Percentiles rank a stretch among this genome's conserved stretches.
Evolutionary conservation across 2,888 invertebrate species (phyloP).

Genomic region (Hemicrepidius hirtus): DNA sequence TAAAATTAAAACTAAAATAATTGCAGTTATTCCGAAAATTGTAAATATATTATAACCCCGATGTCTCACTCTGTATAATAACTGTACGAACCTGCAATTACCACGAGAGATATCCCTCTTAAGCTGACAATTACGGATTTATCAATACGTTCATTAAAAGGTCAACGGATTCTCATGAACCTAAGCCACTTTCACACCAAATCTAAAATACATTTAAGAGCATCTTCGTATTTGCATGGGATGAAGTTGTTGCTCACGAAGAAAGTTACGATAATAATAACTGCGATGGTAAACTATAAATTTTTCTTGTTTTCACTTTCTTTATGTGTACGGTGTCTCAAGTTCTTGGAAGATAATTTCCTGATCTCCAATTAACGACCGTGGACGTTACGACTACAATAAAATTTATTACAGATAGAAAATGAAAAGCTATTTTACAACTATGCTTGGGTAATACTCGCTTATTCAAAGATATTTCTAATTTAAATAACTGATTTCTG

Average conservation of each 20-base stretch:
- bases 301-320: slow-evolving; percentile 25
- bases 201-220: slow-evolving; percentile 40
- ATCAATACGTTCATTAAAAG: slow-evolving; percentile 45
- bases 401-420: neutral
- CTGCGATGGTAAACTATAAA: neutral
- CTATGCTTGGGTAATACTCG: slow-evolving; percentile 3
- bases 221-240: slow-evolving; percentile 36
- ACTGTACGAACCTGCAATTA: neutral
- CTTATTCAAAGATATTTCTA: slow-evolving; percentile 5
- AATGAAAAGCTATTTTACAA: slow-evolving; percentile 13
- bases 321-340: slow-evolving; percentile 1
- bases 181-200: slow-evolving; percentile 49
- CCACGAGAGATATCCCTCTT: neutral
- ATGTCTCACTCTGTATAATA: neutral
- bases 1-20: too few species aligned
- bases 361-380: slow-evolving; percentile 32
- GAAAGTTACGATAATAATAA: slow-evolving; percentile 33
- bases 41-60: neutral
- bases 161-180: slow-evolving; percentile 49
- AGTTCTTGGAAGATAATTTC: slow-evolving; percentile 1
- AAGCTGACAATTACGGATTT: slow-evolving; percentile 19
- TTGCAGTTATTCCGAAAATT: neutral
- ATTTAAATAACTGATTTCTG: slow-evolving; percentile 24
- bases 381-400: neutral
- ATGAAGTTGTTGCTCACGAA: slow-evolving; percentile 13